phyloP scores from a whole-genome alignment of 1,140 invertebrate genomes.

The Apis laboriosa region DNA sequence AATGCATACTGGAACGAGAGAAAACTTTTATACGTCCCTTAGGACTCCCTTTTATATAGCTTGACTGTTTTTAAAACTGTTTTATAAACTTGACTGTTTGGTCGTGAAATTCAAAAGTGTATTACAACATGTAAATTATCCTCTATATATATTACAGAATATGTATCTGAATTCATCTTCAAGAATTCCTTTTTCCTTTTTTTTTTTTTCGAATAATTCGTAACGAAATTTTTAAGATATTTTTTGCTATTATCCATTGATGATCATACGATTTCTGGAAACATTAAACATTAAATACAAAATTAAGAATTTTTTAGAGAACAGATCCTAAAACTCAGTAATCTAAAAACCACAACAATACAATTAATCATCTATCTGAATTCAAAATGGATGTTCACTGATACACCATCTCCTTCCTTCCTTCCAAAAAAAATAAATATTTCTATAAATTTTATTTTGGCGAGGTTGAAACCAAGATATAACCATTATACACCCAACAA shows the following conservation, averaged over 20 bases:
- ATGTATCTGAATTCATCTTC: not conserved
- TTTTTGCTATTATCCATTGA: too few relatives aligned
- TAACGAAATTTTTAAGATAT: too few relatives aligned
- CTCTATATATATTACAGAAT: not conserved
- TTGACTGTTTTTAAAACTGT: too few relatives aligned
- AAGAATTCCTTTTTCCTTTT: not conserved
- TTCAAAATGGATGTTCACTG: too few relatives aligned
- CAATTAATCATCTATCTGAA: too few relatives aligned
- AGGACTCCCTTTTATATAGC: not conserved
- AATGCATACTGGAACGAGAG: not conserved
- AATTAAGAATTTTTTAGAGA: too few relatives aligned
- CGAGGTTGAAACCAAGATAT: not conserved
- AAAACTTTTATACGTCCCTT: slow-evolving; percentile 5
- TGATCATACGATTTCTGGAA: too few relatives aligned
- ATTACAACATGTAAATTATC: not conserved
- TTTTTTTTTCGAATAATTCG: not conserved
- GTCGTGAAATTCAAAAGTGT: not conserved
- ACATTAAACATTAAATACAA: too few relatives aligned
- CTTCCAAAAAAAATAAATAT: not conserved
- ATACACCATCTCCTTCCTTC: not conserved
- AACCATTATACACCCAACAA: not conserved
- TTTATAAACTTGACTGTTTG: not conserved
- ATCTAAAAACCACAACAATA: too few relatives aligned
- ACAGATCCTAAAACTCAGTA: too few relatives aligned
- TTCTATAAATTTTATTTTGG: not conserved